Evolutionary conservation across 2,113 vertebrate species (phyloP), one percentile per base, ranked within the genome.

Genomic region (Nerophis lumbriciformis): DNA sequence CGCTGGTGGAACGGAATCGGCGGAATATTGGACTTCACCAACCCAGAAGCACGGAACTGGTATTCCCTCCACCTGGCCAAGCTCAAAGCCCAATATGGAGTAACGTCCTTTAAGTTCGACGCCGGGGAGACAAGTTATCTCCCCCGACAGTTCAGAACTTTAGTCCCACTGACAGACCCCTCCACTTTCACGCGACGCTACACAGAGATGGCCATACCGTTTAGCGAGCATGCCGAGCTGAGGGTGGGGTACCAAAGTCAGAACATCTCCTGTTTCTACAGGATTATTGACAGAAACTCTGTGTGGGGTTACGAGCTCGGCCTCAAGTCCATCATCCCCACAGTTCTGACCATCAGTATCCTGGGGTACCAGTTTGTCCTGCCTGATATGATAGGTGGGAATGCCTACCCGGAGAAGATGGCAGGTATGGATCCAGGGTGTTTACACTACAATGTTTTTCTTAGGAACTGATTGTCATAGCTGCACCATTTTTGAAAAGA

Each of bases 1-100:
- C 88, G 89, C 60, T 96, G 94, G 95, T 96, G 96, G 96, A 96
- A 98, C 0, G 94, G 95, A 12, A 92, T 97, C 0, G 95, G 93
- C 0, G 92, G 93, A 0, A 92, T 97, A 72, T 86, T 98, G 47
- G 95, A 98, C 86, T 96, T 98, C 80, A 98, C 95, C 65, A 95
- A 93, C 75, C 93, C 93, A 0, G 90, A 91, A 1, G 88, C 94
- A 5, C 87, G 91, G 0, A 91, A 94, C 14, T 98, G 95, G 95
- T 97, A 94, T 66, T 90, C 90, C 48, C 90, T 82, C 6, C 90
- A 95, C 10, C 83, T 98, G 39, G 80, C 66, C 13, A 75, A 77
- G 52, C 87, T 98, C 0, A 93, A 89, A 63, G 79, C 83, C 2
- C 92, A 88, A 64, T 97, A 97, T 0, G 76, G 87, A 0, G 83